These are phyloP conservation scores for Nymphalis urticae DNA, from an alignment of 2,888 invertebrate species.

Conservation along the genomic window DNA sequence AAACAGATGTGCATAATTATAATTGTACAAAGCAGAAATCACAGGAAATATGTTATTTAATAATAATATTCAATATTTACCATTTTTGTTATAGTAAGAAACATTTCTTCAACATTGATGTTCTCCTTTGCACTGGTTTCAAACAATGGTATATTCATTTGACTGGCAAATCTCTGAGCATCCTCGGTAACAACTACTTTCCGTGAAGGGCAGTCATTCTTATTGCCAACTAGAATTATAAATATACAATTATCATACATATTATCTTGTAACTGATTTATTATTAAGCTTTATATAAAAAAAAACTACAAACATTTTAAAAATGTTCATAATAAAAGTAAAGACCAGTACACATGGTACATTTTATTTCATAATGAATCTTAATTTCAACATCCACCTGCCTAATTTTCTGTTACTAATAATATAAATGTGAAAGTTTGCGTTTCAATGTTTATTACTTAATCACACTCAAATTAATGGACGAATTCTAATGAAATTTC, in stretches of 20 bases:
- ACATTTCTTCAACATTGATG: conserved; percentile 99
- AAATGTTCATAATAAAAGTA: too few species aligned
- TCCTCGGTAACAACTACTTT: conserved; percentile 99
- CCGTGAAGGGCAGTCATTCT: conserved; percentile 95
- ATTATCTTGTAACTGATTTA: not conserved
- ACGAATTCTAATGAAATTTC: not conserved
- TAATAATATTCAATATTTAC: conserved; percentile 48
- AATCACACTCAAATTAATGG: not conserved
- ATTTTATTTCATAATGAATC: too few species aligned
- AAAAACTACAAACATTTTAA: too few species aligned
- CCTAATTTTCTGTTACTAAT: not conserved
- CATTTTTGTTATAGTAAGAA: conserved; percentile 86
- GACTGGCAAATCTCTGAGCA: conserved; percentile 97
- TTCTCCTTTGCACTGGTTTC: conserved; percentile 99
- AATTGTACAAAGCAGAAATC: too few species aligned
- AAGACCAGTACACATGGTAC: too few species aligned
- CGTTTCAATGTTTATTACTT: too few species aligned
- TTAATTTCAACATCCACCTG: too few species aligned
- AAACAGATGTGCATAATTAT: too few species aligned
- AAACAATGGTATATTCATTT: conserved; percentile 98
- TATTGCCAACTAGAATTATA: conserved; percentile 91
- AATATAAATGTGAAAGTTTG: not conserved
- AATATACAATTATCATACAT: conserved; percentile 10
- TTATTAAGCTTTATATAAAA: not conserved
- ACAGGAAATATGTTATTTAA: not conserved